Evolutionary conservation across 2,797 vertebrate species (phyloP).

Genomic region (Rhynchotus rufescens): DNA sequence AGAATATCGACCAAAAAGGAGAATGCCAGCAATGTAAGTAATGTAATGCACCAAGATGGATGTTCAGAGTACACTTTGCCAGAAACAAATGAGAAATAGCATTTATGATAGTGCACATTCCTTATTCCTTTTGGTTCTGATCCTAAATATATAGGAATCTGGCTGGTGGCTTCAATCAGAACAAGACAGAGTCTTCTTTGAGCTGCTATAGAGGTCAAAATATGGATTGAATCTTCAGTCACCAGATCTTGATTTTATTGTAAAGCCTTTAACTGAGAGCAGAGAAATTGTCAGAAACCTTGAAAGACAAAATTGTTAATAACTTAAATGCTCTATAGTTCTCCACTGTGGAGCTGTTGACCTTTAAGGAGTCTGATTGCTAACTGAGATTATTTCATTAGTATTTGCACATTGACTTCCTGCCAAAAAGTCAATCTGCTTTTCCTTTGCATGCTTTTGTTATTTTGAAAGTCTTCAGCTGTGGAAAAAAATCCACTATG

Average conservation of each 20-base stretch:
- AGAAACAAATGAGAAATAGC: neutral
- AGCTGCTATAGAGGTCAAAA: neutral
- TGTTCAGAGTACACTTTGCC: neutral
- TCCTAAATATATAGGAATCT: neutral
- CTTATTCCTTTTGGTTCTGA: neutral
- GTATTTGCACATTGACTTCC: constrained; percentile 55
- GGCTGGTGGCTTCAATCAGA: neutral
- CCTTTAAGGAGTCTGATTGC: constrained; percentile 39
- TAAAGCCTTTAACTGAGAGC: neutral
- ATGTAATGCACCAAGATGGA: neutral
- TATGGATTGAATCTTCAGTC: neutral
- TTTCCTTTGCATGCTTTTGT: constrained; percentile 53
- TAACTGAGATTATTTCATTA: constrained; percentile 68
- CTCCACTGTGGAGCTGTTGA: constrained; percentile 8
- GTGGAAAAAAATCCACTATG: constrained; percentile 10
- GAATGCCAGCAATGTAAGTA: neutral
- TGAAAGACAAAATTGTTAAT: constrained; percentile 34
- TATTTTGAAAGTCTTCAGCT: constrained; percentile 60
- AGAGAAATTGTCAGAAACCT: constrained; percentile 5
- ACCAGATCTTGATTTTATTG: neutral
- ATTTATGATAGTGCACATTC: neutral
- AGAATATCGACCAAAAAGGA: neutral
- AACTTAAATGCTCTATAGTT: constrained; percentile 29
- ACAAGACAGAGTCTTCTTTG: neutral
- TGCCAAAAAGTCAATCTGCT: constrained; percentile 66